A percentile compares a stretch with the other conserved stretches of the same genome.
phyloP scores from a whole-genome alignment of 64 coral and sea anemone species.

The Montipora sp. region DNA sequence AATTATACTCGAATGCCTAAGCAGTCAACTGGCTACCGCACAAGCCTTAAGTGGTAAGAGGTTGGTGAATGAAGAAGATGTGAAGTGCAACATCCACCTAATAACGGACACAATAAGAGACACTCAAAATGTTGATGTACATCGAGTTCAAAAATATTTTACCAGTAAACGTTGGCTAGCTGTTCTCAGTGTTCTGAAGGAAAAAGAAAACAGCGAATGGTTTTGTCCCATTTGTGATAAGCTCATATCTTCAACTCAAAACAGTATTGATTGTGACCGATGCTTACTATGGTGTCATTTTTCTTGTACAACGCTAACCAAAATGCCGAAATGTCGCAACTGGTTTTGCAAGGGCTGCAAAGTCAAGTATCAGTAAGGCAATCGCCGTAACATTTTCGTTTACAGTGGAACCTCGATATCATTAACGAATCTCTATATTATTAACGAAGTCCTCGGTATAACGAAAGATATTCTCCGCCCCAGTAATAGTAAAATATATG shows the following conservation, averaged over 20 bases:
- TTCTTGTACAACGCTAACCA: conserved; percentile 45
- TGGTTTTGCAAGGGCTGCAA: conserved; percentile 71
- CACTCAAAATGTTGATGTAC: conserved; percentile 60
- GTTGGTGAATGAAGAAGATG: conserved; percentile 46
- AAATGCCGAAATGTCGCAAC: conserved; percentile 55
- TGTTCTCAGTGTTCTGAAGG: conserved; percentile 18
- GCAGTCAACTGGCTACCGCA: conserved; percentile 13
- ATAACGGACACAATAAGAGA: conserved; percentile 56
- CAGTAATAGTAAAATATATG: too few relatives aligned
- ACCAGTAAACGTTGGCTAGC: conserved; percentile 15
- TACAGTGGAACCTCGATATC: not conserved
- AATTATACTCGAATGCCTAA: conserved; percentile 51
- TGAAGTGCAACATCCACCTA: conserved; percentile 40
- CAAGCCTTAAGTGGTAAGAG: conserved; percentile 61
- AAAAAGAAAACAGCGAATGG: conserved; percentile 13
- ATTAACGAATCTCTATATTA: too few relatives aligned
- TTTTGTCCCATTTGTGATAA: conserved; percentile 23
- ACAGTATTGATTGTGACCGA: conserved; percentile 43
- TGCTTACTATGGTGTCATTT: conserved; percentile 72
- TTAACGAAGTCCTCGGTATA: too few relatives aligned
- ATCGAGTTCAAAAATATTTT: conserved; percentile 55
- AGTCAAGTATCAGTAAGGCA: conserved; percentile 53
- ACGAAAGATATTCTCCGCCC: too few relatives aligned
- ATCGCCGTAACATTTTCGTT: conserved; percentile 1
- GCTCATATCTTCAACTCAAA: conserved; percentile 40